Evolutionary conservation across 2,797 vertebrate genomes (phyloP), one percentile per base, ranked within the genome.

Genomic region (Geotrypetes seraphini): DNA sequence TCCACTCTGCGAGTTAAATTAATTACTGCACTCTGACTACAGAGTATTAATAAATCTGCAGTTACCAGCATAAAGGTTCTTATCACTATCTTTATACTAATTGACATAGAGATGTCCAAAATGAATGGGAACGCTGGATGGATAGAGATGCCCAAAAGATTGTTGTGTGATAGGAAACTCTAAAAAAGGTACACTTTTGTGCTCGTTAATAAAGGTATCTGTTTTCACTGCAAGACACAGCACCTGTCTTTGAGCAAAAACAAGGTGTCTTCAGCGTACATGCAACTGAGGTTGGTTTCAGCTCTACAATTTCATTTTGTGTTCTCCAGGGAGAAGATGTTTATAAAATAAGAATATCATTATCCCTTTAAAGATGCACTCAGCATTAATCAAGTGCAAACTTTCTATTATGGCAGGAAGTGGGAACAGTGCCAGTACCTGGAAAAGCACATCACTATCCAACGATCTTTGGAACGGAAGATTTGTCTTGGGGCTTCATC

Each of bases 21-120:
- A 20, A 31, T 41, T 52, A 54, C 35, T 63, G 47, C 12, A 31
- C 22, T 1, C 1, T 31, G 23, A 46, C 8, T 37, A 44, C 23
- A 41, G 36, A 68, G 63, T 39, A 35, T 24, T 26, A 55, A 34
- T 30, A 57, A 36, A 30, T 50, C 38, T 45, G 2, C 16, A 43
- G 47, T 39, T 45, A 48, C 49, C 32, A 19, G 24, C 35, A 48
- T 50, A 57, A 60, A 35, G 39, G 9, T 34, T 32, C 31, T 68
- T 31, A 47, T 48, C 62, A 21, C 3, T 46, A 29, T 14, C 6
- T 30, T 4, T 50, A 47, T 51, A 25, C 3, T 48, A 37, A 40
- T 49, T 22, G 62, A 5, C 7, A 23, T 43, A 41, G 37, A 53
- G 22, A 46, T 40, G 13, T 41, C 29, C 35, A 45, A 48, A 63